Evolutionary conservation across 2,888 invertebrate species (phyloP).

Genomic region (Ashinkailepas kermadecensis): DNA sequence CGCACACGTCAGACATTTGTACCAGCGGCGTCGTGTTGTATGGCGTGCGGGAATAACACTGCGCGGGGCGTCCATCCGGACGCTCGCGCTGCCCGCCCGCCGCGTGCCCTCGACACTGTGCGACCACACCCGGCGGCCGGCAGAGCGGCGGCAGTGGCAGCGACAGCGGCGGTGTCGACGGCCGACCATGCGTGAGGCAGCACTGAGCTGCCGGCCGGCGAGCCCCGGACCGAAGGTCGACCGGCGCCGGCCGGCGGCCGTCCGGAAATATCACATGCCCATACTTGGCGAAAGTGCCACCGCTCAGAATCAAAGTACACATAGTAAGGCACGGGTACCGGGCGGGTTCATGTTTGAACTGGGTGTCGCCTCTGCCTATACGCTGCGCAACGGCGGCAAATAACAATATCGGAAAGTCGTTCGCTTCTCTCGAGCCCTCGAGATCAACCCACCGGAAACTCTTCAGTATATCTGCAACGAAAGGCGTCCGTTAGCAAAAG

Average conservation of each 20-base stretch:
- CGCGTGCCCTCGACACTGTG: not conserved
- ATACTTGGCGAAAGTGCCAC: not conserved
- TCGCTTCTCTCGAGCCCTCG: not conserved
- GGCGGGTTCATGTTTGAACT: not conserved
- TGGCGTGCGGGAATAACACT: not conserved
- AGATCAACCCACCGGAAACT: not conserved
- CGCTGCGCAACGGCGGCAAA: not conserved
- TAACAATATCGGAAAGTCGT: conserved; percentile 2
- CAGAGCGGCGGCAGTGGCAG: not conserved
- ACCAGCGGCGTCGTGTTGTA: not conserved
- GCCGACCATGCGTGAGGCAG: too few species aligned
- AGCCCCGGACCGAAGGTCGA: not conserved
- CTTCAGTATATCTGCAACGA: not conserved
- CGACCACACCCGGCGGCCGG: not conserved
- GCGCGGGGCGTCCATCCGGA: not conserved
- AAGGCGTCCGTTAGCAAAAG: not conserved
- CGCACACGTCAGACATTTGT: not conserved
- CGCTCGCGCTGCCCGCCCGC: not conserved
- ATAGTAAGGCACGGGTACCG: not conserved
- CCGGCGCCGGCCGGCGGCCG: too few species aligned
- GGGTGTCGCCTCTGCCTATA: not conserved
- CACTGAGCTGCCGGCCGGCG: not conserved
- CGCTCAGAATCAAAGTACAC: not conserved
- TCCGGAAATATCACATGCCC: not conserved
- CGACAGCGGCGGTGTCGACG: not conserved